phyloP scores from a whole-genome alignment of 35 echinoderm and acorn worm species.

The Diadema setosum region DNA sequence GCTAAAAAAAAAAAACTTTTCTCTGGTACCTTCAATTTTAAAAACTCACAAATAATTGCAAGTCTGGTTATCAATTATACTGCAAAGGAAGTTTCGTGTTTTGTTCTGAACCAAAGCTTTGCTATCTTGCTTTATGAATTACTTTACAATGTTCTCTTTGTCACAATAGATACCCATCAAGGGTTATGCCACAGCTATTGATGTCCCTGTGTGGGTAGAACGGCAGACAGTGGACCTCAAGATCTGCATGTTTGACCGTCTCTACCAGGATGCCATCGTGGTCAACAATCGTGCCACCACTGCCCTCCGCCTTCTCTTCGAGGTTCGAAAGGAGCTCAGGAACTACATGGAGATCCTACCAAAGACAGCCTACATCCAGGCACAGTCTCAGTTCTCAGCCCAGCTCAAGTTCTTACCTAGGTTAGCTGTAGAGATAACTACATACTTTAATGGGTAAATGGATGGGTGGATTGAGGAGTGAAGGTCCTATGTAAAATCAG shows the following conservation, averaged over 20 bases:
- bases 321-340: constrained; percentile 88
- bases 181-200: constrained; percentile 69
- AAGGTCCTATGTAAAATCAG: no score
- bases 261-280: constrained; percentile 93
- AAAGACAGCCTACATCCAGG: constrained; percentile 96
- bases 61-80: no score
- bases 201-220: constrained; percentile 97
- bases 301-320: constrained; percentile 80
- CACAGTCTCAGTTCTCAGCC: constrained; percentile 94
- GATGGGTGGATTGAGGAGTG: no score
- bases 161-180: constrained; percentile 77
- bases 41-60: no score
- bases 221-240: constrained; percentile 88
- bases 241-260: constrained; percentile 89
- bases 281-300: constrained; percentile 96
- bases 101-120: no score
- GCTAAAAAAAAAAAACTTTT: no score
- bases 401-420: constrained; percentile 97
- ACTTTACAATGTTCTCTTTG: no score
- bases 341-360: constrained; percentile 94
- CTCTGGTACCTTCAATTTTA: no score
- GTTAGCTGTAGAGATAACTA: background rate
- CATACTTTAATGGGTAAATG: no score
- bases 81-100: no score
- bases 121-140: no score